Evolutionary conservation across 1,140 invertebrate genomes (phyloP).

Genomic region (Drosophila novamexicana): DNA sequence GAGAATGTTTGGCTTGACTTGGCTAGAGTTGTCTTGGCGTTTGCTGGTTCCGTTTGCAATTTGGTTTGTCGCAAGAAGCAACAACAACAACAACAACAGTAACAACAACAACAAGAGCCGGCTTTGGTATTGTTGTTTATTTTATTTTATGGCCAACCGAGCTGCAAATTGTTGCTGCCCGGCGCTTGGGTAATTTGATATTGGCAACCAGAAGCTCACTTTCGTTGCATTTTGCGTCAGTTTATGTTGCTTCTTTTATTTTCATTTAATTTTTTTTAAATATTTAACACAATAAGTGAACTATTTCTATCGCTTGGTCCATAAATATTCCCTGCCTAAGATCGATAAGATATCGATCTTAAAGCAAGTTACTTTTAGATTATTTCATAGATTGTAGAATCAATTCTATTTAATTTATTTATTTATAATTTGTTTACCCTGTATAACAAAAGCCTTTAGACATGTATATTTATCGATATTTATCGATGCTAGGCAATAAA

Average conservation of each 20-base stretch:
- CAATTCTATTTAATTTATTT: too few species aligned
- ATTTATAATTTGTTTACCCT: too few species aligned
- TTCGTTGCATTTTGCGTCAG: slow-evolving; percentile 75
- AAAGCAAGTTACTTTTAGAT: neutral
- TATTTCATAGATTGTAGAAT: too few species aligned
- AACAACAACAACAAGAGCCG: slow-evolving; percentile 11
- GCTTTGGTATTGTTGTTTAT: slow-evolving; percentile 2
- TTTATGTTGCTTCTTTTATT: slow-evolving; percentile 16
- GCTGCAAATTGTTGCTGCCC: slow-evolving; percentile 64
- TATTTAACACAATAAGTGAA: too few species aligned
- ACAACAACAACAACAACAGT: neutral
- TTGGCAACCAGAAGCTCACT: slow-evolving; percentile 77
- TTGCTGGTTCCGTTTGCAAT: slow-evolving; percentile 41
- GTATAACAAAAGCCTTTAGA: too few species aligned
- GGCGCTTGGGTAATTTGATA: slow-evolving; percentile 77
- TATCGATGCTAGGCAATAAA: neutral
- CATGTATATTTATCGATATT: neutral
- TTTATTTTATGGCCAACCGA: slow-evolving; percentile 61
- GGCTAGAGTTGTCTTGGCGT: neutral
- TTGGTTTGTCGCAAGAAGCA: slow-evolving; percentile 42
- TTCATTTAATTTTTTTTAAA: neutral
- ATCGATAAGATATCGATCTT: neutral
- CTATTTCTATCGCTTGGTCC: neutral
- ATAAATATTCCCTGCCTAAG: neutral
- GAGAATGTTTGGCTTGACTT: slow-evolving; percentile 36